These are phyloP conservation scores for Caenorhabditis sulstoni DNA, from an alignment of 2,888 invertebrate genomes.

Conservation along the genomic window DNA sequence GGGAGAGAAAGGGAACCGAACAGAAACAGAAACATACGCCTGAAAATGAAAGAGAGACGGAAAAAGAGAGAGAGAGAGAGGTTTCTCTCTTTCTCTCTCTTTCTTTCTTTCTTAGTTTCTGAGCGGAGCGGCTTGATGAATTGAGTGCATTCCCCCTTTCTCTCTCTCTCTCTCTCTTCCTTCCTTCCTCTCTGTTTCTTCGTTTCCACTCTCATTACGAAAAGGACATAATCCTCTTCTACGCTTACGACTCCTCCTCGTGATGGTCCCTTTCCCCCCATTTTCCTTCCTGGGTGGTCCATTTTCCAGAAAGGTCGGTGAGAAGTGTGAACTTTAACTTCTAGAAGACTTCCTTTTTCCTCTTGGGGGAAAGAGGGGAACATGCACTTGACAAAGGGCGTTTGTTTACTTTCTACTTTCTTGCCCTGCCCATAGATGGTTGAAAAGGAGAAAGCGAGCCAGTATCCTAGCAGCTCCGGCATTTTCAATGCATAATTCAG, in stretches of 20 bases:
- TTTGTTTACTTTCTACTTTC: no score
- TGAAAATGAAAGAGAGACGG: constrained; percentile 28
- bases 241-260: background rate
- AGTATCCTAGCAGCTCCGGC: no score
- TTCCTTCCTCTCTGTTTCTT: constrained; percentile 13
- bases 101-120: constrained; percentile 30
- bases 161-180: constrained; percentile 13
- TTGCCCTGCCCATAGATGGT: no score
- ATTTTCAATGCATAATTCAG: no score
- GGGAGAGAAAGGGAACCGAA: constrained; percentile 26
- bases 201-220: constrained; percentile 39
- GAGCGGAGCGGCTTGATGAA: constrained; percentile 44
- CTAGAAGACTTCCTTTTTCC: no score
- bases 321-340: no score
- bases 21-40: constrained; percentile 49
- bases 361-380: no score
- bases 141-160: constrained; percentile 44
- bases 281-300: no score
- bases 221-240: constrained; percentile 45
- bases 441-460: no score
- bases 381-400: no score
- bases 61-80: constrained; percentile 24
- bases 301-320: no score
- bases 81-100: constrained; percentile 18
- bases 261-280: no score